Percentiles rank a stretch among this genome's conserved stretches.
Conservation (phyloP, 2,797 vertebrate genomes). For the Picus viridis region DNA sequence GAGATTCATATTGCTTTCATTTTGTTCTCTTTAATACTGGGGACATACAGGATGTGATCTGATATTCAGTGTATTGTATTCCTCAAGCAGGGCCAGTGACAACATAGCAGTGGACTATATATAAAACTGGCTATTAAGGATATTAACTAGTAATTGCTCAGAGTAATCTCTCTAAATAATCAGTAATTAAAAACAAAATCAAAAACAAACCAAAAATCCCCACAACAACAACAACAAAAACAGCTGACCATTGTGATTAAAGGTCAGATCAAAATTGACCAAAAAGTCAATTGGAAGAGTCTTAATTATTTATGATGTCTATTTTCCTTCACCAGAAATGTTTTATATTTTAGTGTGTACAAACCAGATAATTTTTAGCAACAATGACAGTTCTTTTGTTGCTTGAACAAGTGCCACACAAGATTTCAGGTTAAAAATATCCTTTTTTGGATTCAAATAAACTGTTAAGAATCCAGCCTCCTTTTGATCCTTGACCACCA, state of each 20-base stretch:
- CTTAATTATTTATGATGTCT: slow-evolving; percentile 68
- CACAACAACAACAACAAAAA: slow-evolving; percentile 40
- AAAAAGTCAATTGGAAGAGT: slow-evolving; percentile 66
- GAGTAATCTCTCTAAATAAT: slow-evolving; percentile 74
- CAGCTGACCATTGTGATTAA: slow-evolving; percentile 60
- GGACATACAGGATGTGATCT: slow-evolving; percentile 50
- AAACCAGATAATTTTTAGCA: slow-evolving; percentile 50
- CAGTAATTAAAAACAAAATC: slow-evolving; percentile 76
- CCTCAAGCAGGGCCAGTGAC: slow-evolving; percentile 56
- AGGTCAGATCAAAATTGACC: slow-evolving; percentile 69
- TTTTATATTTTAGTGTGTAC: slow-evolving; percentile 29
- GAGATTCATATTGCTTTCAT: slow-evolving; percentile 70
- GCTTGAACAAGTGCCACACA: background rate
- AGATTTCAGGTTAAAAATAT: background rate
- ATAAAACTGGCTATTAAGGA: slow-evolving; percentile 71
- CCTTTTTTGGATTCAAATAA: slow-evolving; percentile 22
- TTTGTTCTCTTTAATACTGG: slow-evolving; percentile 68
- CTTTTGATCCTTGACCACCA: background rate
- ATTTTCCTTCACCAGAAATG: slow-evolving; percentile 30
- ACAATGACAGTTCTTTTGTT: slow-evolving; percentile 15
- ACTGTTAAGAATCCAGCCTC: background rate
- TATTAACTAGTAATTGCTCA: slow-evolving; percentile 67
- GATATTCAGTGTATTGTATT: slow-evolving; percentile 66
- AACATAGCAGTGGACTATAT: slow-evolving; percentile 60
- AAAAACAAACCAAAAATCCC: background rate